These are phyloP conservation scores for Cephalopachus bancanus DNA, from an alignment of 2,797 vertebrate species.

Conservation along the genomic window DNA sequence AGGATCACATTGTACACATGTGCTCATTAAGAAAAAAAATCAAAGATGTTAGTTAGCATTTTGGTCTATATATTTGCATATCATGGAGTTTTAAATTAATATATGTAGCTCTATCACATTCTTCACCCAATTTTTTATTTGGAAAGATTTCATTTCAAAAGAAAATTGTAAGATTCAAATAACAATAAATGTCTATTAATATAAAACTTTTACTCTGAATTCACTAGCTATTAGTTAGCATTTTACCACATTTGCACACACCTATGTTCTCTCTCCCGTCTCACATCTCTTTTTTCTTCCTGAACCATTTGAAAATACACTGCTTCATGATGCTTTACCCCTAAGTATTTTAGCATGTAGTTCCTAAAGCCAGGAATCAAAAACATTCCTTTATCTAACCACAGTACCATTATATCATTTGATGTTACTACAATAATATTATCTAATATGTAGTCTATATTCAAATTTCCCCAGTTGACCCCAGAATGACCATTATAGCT, in stretches of 20 bases:
- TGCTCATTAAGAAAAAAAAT: not conserved
- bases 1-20: not conserved
- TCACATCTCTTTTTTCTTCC: not conserved
- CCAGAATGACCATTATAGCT: not conserved
- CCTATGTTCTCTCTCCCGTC: not conserved
- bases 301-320: not conserved
- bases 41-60: conserved; percentile 42
- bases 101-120: not conserved
- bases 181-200: not conserved
- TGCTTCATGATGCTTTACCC: not conserved
- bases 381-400: not conserved
- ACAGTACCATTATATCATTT: not conserved
- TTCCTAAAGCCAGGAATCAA: not conserved
- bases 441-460: not conserved
- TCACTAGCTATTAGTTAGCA: not conserved
- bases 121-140: not conserved
- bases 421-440: not conserved
- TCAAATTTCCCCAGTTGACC: not conserved
- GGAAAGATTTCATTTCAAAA: conserved; percentile 32
- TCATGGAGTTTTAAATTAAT: conserved; percentile 26
- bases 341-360: not conserved
- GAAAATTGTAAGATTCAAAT: not conserved
- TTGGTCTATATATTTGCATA: not conserved
- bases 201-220: not conserved
- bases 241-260: not conserved